Evolutionary conservation across 2,797 vertebrate genomes (phyloP).

Genomic region (Fundulus diaphanus): DNA sequence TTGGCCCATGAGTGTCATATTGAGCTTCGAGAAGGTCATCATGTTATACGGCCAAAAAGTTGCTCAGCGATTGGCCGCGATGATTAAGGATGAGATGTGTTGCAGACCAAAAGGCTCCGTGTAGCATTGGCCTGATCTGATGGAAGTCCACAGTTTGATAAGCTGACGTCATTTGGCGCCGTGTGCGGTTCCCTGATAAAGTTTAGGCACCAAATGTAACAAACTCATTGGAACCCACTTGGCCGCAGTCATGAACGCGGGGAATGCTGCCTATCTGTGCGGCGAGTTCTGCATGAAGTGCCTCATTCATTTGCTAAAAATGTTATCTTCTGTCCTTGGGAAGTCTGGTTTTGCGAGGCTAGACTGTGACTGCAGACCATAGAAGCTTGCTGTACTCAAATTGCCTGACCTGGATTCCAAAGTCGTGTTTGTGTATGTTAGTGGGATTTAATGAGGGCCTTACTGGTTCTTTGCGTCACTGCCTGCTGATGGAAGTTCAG

Average conservation of each 20-base stretch:
- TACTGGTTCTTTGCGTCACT: slow-evolving; percentile 59
- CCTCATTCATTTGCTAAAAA: slow-evolving; percentile 53
- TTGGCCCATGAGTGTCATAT: background rate
- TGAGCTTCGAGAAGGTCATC: background rate
- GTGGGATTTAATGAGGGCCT: slow-evolving; percentile 67
- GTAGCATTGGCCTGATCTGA: background rate
- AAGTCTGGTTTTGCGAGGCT: slow-evolving; percentile 24
- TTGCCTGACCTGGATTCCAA: slow-evolving; percentile 45
- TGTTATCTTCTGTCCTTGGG: slow-evolving; percentile 35
- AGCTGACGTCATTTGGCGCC: slow-evolving; percentile 7
- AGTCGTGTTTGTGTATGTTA: slow-evolving; percentile 65
- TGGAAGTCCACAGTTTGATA: background rate
- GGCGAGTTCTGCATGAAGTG: slow-evolving; percentile 47
- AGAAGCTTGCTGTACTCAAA: slow-evolving; percentile 16
- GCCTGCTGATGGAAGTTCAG: slow-evolving; percentile 57
- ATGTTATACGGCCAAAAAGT: background rate
- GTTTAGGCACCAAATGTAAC: slow-evolving; percentile 17
- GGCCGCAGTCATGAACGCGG: slow-evolving; percentile 23
- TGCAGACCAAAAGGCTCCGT: background rate
- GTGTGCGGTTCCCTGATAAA: background rate
- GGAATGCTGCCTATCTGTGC: slow-evolving; percentile 51
- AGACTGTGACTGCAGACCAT: slow-evolving; percentile 28
- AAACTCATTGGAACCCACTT: slow-evolving; percentile 29
- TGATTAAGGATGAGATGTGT: background rate
- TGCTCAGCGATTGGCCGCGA: background rate